Evolutionary conservation across 2,797 vertebrate genomes (phyloP).

Genomic region (Sebastes oblongus): DNA sequence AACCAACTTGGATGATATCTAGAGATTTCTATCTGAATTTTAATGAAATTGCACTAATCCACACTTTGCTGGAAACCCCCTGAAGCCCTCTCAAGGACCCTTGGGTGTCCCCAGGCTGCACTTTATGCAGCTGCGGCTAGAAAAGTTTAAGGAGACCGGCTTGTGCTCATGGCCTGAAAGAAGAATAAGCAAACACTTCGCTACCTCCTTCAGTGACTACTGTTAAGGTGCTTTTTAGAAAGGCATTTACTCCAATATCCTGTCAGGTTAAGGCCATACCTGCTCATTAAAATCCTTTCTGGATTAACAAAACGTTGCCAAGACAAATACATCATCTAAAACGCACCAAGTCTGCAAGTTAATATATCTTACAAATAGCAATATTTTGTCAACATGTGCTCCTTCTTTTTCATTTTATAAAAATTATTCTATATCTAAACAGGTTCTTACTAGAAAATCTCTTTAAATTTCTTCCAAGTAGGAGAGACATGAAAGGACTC

Average conservation of each 20-base stretch:
- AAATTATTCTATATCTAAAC: neutral
- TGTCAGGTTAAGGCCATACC: neutral
- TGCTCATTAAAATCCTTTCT: neutral
- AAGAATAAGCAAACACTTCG: neutral
- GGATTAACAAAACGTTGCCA: neutral
- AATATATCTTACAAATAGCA: neutral
- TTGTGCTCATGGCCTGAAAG: constrained; percentile 9
- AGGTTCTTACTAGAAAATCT: neutral
- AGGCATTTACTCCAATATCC: neutral
- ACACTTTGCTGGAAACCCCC: constrained; percentile 45
- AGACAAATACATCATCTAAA: neutral
- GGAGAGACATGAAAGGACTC: neutral
- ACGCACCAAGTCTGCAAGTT: neutral
- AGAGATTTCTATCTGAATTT: constrained; percentile 39
- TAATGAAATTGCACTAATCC: constrained; percentile 42
- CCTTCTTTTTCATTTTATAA: neutral
- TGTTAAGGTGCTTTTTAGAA: neutral
- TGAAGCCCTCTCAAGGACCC: constrained; percentile 22
- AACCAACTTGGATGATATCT: constrained; percentile 1
- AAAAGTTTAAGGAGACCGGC: constrained; percentile 24
- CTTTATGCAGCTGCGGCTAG: constrained; percentile 32
- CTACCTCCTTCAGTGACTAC: neutral
- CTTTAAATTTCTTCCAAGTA: neutral
- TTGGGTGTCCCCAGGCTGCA: constrained; percentile 42
- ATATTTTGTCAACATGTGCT: neutral